Evolutionary conservation across 2,113 vertebrate species (phyloP).

Genomic region (rabbit (Oryctolagus cuniculus)): mOryCun1.1 NC_091438.1:103360001-103360500

Average conservation of each 20-base stretch:
- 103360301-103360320: not conserved
- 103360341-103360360: not conserved
- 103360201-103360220: constrained; percentile 18
- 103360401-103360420: not conserved
- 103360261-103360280: constrained; percentile 27
- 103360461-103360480: not conserved
- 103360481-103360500: not conserved
- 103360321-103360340: not conserved
- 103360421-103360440: constrained; percentile 31
- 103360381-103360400: fast-evolving
- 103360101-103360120: not conserved
- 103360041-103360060: not conserved
- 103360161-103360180: constrained; percentile 37
- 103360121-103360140: not conserved
- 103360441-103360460: not conserved
- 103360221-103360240: not conserved
- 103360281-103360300: not conserved
- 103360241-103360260: not conserved
- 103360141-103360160: not conserved
- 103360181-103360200: not conserved
- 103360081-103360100: not conserved
- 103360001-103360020: not conserved
- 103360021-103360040: constrained; percentile 1
- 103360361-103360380: not conserved
- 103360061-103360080: not conserved